Evolutionary conservation across 2,888 invertebrate species (phyloP).

Genomic region (Agonum fuliginosum): DNA sequence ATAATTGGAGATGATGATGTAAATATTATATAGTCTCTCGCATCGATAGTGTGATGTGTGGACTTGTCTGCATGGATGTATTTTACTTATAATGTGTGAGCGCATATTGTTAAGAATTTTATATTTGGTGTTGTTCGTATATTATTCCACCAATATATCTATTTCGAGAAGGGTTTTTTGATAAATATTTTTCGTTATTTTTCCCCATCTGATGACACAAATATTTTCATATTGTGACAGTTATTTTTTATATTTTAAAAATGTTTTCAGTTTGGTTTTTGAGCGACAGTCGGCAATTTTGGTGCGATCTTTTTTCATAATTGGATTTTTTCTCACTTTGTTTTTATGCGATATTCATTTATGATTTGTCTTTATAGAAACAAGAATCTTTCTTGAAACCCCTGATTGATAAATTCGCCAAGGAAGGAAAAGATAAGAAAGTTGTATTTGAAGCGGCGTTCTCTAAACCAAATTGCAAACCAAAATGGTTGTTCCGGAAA

Average conservation of each 20-base stretch:
- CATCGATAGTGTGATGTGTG: slow-evolving; percentile 42
- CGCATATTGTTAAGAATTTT: slow-evolving; percentile 56
- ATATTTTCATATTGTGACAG: slow-evolving; percentile 62
- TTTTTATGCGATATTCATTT: slow-evolving; percentile 51
- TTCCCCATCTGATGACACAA: slow-evolving; percentile 44
- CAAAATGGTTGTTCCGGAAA: slow-evolving; percentile 93
- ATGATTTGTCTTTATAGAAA: slow-evolving; percentile 79
- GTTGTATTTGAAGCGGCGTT: slow-evolving; percentile 95
- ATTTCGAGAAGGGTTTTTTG: slow-evolving; percentile 46
- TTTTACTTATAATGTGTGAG: slow-evolving; percentile 63
- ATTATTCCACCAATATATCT: slow-evolving; percentile 60
- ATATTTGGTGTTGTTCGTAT: slow-evolving; percentile 63
- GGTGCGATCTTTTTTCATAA: slow-evolving; percentile 61
- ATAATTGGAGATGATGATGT: slow-evolving; percentile 37
- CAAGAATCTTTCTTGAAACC: slow-evolving; percentile 95
- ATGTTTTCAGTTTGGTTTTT: slow-evolving; percentile 68
- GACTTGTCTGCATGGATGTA: slow-evolving; percentile 68
- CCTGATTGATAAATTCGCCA: slow-evolving; percentile 93
- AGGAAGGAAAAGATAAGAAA: slow-evolving; percentile 97
- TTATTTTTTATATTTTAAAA: slow-evolving; percentile 64
- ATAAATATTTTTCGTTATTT: slow-evolving; percentile 65
- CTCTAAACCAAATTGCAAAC: slow-evolving; percentile 96
- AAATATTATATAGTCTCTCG: slow-evolving; percentile 16
- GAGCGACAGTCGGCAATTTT: slow-evolving; percentile 67
- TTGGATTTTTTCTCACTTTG: slow-evolving; percentile 60